These are phyloP conservation scores for Watsonalla cultraria DNA, from an alignment of 2,888 invertebrate species.

Conservation along the genomic window DNA sequence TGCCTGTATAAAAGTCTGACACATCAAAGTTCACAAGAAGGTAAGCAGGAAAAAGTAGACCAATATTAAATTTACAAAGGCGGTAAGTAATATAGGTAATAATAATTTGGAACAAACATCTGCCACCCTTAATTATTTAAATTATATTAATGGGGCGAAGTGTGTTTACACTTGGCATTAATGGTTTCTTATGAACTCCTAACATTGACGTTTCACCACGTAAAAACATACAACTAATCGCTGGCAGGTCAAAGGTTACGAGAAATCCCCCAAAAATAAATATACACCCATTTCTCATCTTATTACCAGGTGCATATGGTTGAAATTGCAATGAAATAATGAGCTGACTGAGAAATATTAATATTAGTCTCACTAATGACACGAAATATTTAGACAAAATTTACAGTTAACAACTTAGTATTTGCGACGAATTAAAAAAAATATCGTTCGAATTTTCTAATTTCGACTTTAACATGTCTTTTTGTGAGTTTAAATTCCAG, in stretches of 20 bases:
- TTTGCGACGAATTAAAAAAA: conserved; percentile 11
- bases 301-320: conserved; percentile 19
- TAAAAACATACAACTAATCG: conserved; percentile 53
- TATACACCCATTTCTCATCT: conserved; percentile 5
- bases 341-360: conserved; percentile 3
- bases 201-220: conserved; percentile 57
- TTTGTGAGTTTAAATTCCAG: conserved; percentile 14
- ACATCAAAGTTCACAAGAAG: no score
- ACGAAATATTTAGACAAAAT: conserved; percentile 56
- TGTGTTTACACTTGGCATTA: conserved; percentile 35
- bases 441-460: conserved; percentile 24
- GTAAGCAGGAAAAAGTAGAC: no score
- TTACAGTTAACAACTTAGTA: conserved; percentile 41
- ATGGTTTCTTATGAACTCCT: conserved; percentile 27
- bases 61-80: not conserved
- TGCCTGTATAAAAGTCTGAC: no score
- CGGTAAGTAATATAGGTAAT: not conserved
- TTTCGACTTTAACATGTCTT: conserved; percentile 20
- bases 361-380: conserved; percentile 41
- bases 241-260: conserved; percentile 45
- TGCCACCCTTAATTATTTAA: not conserved
- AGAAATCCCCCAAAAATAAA: conserved; percentile 19
- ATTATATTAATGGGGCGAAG: conserved; percentile 4
- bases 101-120: not conserved
- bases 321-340: conserved; percentile 10